Base-by-base conservation (phyloP, 2,797 vertebrate species). In the Liasis olivaceus region DNA sequence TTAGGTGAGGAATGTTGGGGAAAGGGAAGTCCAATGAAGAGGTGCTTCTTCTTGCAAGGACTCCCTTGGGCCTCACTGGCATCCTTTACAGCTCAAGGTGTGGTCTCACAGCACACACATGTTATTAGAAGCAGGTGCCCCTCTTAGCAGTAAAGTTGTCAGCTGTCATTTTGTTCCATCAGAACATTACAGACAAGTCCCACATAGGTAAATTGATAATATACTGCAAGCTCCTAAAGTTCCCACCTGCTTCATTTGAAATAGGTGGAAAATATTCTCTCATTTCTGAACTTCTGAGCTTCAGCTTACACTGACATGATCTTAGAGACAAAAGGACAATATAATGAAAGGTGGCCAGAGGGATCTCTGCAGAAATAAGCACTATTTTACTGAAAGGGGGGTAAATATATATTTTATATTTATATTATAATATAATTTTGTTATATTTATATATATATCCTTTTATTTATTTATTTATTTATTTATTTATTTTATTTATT, bases 121-220 rank as follows among this genome's bases (percentile, higher is more conserved):
- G 86, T 88, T 90, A 94, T 90, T 89, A 92, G 72, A 90, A 92
- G 63, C 91, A 85, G 72, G 88, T 69, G 36, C 62, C 91, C 51
- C 91, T 84, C 84, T 90, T 93, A 89, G 88, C 51, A 42, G 69
- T 89, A 14, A 90, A 84, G 89, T 87, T 69, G 85, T 72, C 3
- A 64, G 85, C 85, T 92, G 91, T 88, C 89, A 92, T 92, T 90
- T 58, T 85, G 51, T 69, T 90, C 69, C 85, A 42, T 88, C 12
- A 54, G 3, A 6, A 22, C 36, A 84, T 90, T 62, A 94, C 62
- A 90, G 77, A 86, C 81, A 56, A 88, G 54, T 88, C 72, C 72
- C 91, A 85, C 85, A 58, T 60, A 60, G 62, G 72, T 42, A 63
- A 92, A 51, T 11, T 64, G 62, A 90, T 88, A 9, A 85, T 15